Conservation (phyloP, 2,888 invertebrate genomes). For the Nephrotoma flavescens region DNA sequence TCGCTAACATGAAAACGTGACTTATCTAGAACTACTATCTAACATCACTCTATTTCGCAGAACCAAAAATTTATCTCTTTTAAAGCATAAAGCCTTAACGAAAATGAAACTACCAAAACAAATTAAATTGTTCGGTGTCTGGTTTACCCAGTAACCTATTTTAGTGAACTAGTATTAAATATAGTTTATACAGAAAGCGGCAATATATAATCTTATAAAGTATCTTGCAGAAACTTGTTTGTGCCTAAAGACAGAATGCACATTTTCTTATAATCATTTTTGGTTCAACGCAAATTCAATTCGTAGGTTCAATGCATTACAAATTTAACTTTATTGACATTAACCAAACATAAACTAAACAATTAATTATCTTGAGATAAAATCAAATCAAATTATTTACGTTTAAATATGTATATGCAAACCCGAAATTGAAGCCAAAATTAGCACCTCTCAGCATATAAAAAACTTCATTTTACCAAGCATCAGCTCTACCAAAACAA, state of each 20-base stretch:
- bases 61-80: neutral
- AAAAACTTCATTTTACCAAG: too few relatives aligned
- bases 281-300: too few relatives aligned
- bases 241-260: neutral
- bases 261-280: neutral
- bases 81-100: neutral
- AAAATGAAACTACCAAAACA: neutral
- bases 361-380: neutral
- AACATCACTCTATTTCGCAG: too few relatives aligned
- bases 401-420: neutral
- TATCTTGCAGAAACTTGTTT: neutral
- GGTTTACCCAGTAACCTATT: neutral
- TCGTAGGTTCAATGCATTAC: neutral
- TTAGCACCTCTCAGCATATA: neutral
- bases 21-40: too few relatives aligned
- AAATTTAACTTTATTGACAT: neutral
- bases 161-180: neutral
- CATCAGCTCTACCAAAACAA: neutral
- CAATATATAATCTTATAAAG: neutral
- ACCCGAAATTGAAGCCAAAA: neutral
- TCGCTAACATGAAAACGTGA: too few relatives aligned
- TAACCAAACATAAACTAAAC: neutral
- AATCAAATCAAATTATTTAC: neutral
- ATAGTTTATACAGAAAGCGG: neutral
- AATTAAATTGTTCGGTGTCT: neutral